Base-by-base conservation (phyloP, 2,797 vertebrate genomes). In the Cynopterus sphinx region DNA sequence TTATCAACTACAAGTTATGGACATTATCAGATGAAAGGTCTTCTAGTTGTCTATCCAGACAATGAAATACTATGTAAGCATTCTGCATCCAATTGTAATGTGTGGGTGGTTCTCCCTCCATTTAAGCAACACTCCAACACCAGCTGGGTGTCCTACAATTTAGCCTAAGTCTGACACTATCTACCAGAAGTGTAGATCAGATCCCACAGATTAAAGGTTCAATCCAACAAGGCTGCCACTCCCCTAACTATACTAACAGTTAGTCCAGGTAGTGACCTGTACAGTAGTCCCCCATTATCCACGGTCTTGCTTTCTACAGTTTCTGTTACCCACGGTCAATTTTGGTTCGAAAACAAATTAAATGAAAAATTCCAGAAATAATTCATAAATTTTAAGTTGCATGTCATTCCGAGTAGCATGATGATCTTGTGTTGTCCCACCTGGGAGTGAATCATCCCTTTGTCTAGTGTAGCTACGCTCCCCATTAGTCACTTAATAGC, bases 1-100 rank as follows among this genome's bases (percentile, higher is more conserved):
- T 73, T 65, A 39, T 55, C 86, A 91, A 75, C 59, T 86, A 89
- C 16, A 87, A 87, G 61, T 61, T 84, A 77, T 87, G 43, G 73
- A 65, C 10, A 9, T 17, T 68, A 55, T 21, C 24, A 92, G 65
- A 70, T 63, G n/a, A 90, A 16, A 87, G 51, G 5, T 9, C 55
- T 92, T 70, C 49, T 59, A 63, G 73, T 4, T 85, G 33, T 49
- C 89, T 31, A 81, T 21, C 39, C 36, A 33, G 19, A 90, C 26
- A 84, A 78, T 63, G 46, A 86, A 89, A 90, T 15, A 79, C 39
- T 5, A 46, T 26, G 57, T 55, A 55, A 55, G 36, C 1, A 0
- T 53, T 75, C 81, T 85, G 39, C 31, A 85, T 49, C 57, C 49
- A 82, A 67, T 82, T 55, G 49, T 19, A n/a, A 15, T 55, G 46